Percentiles rank a stretch among this genome's conserved stretches.
These are phyloP conservation scores for Dasypus novemcinctus DNA, from an alignment of 2,113 vertebrate genomes.

Conservation along the genomic window DNA sequence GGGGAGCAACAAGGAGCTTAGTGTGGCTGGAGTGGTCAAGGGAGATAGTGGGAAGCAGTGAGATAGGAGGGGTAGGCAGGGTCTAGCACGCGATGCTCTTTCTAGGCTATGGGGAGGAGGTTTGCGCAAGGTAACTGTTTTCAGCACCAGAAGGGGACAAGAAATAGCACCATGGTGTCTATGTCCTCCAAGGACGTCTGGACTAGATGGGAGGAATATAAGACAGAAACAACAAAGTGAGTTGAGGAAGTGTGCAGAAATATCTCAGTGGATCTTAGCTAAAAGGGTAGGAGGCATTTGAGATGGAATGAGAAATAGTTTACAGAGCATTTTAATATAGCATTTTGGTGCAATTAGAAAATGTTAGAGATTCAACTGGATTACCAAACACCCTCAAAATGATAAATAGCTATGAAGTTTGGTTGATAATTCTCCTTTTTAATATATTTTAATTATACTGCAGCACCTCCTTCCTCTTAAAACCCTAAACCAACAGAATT, in stretches of 20 bases:
- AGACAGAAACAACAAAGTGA: background rate
- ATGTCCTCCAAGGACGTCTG: background rate
- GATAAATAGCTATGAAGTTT: background rate
- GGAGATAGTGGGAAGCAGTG: background rate
- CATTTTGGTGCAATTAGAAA: background rate
- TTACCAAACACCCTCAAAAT: background rate
- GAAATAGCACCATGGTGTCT: background rate
- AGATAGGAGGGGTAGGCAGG: background rate
- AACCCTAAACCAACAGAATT: background rate
- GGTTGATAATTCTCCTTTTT: background rate
- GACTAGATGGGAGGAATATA: background rate
- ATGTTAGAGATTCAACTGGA: too few relatives aligned
- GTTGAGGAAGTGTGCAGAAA: background rate
- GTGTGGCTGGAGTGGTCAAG: background rate
- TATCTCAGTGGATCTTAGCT: background rate
- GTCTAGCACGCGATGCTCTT: background rate
- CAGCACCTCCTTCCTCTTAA: background rate
- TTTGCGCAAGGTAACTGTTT: accelerated
- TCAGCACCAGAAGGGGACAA: background rate
- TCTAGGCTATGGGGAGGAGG: background rate
- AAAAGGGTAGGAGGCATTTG: background rate
- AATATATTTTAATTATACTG: background rate
- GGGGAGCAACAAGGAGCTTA: background rate
- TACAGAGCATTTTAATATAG: background rate
- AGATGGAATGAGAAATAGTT: background rate